phyloP scores from a whole-genome alignment of 2,888 invertebrate species.

The Pachycephus smyrnensis region DNA sequence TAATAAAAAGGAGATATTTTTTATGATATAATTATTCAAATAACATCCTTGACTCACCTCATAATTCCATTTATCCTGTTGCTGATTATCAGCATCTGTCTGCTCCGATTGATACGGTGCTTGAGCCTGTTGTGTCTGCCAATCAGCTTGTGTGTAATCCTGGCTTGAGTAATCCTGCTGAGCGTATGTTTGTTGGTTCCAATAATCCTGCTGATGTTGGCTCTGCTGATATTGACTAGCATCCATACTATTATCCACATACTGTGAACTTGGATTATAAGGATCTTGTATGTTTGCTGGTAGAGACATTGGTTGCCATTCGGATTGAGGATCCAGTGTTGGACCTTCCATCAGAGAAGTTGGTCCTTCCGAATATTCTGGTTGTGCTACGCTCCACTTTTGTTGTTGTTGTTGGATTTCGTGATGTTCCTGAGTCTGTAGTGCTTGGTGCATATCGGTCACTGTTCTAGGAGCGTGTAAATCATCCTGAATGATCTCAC shows the following conservation, averaged over 20 bases:
- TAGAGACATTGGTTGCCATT: conserved; percentile 57
- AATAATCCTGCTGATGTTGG: conserved; percentile 43
- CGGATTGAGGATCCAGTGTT: conserved; percentile 40
- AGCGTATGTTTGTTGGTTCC: conserved; percentile 52
- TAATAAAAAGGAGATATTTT: background rate
- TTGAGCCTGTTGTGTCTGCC: conserved; percentile 47
- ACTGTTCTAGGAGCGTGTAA: conserved; percentile 28
- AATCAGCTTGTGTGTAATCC: conserved; percentile 47
- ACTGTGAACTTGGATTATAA: conserved; percentile 41
- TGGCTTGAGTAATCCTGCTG: conserved; percentile 44
- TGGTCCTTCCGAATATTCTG: conserved; percentile 47
- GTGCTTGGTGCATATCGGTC: conserved; percentile 14
- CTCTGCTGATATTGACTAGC: conserved; percentile 44
- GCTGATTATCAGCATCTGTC: conserved; percentile 52
- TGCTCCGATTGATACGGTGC: conserved; percentile 47
- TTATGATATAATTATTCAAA: background rate
- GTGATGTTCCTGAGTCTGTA: conserved; percentile 47
- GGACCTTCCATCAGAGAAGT: conserved; percentile 52
- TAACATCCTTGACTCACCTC: conserved; percentile 54
- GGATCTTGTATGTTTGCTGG: conserved; percentile 49
- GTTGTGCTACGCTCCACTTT: conserved; percentile 33
- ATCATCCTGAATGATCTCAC: conserved; percentile 57
- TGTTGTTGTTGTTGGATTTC: conserved; percentile 45
- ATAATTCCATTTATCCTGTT: conserved; percentile 62
- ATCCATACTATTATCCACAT: conserved; percentile 39